Percentiles rank a stretch among this genome's conserved stretches.
Evolutionary conservation across 2,113 vertebrate genomes (phyloP).

Genomic region (Corydoras maculifer): DNA sequence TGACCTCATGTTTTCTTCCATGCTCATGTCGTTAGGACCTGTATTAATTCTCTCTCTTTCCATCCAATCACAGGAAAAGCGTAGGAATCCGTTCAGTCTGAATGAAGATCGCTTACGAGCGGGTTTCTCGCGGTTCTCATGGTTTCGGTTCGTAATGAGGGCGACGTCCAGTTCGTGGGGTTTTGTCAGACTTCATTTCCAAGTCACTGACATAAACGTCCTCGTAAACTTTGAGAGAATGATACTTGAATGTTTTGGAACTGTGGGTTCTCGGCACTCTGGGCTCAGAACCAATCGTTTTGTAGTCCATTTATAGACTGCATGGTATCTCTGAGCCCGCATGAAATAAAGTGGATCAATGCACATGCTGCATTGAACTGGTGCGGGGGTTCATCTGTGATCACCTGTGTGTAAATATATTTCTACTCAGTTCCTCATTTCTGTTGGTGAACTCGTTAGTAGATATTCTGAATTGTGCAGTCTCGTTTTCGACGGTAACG

Average conservation of each 20-base stretch:
- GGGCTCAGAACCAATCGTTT: background rate
- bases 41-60: background rate
- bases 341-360: constrained; percentile 3
- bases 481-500: constrained; percentile 26
- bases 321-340: constrained; percentile 28
- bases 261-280: constrained; percentile 9
- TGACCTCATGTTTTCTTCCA: constrained; percentile 19
- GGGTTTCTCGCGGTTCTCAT: background rate
- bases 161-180: background rate
- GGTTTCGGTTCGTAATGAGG: background rate
- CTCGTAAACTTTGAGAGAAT: background rate
- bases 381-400: constrained; percentile 16
- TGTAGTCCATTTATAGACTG: constrained; percentile 21
- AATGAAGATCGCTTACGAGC: background rate
- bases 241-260: constrained; percentile 28
- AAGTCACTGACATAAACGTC: constrained; percentile 1
- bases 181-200: background rate
- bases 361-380: background rate
- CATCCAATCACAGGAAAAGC: background rate
- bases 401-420: background rate
- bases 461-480: constrained; percentile 22
- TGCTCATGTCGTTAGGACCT: background rate
- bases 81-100: background rate
- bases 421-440: constrained; percentile 2
- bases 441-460: constrained; percentile 16